Conservation (phyloP, 2,888 invertebrate species). For the Caenorhabditis sp. region DNA sequence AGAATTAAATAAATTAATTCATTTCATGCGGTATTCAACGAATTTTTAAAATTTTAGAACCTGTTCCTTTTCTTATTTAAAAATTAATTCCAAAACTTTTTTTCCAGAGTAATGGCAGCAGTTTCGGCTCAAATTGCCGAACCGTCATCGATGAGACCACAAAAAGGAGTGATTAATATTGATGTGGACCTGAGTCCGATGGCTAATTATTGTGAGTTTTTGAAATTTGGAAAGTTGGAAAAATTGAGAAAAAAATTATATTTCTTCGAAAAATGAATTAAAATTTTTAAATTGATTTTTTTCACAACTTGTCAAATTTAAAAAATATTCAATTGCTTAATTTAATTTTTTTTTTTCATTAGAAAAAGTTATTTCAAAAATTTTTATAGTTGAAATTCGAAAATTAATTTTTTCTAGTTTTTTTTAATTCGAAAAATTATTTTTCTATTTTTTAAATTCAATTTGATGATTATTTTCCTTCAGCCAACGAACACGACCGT, state of each 20-base stretch:
- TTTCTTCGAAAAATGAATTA: no score
- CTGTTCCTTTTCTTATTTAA: no score
- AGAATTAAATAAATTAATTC: no score
- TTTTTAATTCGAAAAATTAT: background rate
- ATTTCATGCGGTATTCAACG: no score
- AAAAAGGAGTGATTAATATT: slow-evolving; percentile 70
- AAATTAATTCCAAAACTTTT: background rate
- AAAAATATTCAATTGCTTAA: no score
- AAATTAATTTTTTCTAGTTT: no score
- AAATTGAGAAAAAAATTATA: background rate
- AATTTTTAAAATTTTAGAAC: no score
- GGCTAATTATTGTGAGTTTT: slow-evolving; percentile 64
- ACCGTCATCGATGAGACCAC: slow-evolving; percentile 68
- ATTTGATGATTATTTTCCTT: slow-evolving; percentile 17
- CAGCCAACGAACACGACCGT: slow-evolving; percentile 71
- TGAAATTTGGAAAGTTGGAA: background rate
- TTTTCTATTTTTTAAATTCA: background rate
- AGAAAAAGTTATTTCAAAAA: no score
- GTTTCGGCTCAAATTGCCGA: slow-evolving; percentile 69
- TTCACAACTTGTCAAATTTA: no score
- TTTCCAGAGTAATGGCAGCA: slow-evolving; percentile 69
- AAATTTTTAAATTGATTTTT: no score
- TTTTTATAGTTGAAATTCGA: no score
- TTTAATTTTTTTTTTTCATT: no score
- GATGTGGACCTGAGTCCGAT: slow-evolving; percentile 77